Base-by-base conservation (phyloP, 2,797 vertebrate genomes). In the Enteromius anoplus region DNA sequence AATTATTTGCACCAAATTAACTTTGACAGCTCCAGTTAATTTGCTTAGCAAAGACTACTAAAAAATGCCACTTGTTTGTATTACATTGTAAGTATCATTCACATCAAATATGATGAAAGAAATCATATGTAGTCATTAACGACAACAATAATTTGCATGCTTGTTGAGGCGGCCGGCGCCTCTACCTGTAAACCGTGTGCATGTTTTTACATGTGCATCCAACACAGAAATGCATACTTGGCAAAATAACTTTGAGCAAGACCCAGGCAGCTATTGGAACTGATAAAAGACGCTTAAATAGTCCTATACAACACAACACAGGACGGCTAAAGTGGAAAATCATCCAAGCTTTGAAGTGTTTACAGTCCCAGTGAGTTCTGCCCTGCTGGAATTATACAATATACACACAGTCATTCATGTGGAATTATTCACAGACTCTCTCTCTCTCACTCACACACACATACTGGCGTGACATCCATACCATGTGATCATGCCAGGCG, bases 401-500 rank as follows among this genome's bases (percentile, higher is more conserved):
- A 80, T 12, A 80, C 66, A 69, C 49, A 58, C 49, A 80, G 78
- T 60, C 78, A 80, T 71, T 80, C 68, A 71, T 80, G 51, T 80
- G 78, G 78, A 80, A 80, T 71, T 79, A 78, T 64, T 45, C 75
- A 64, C 75, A 78, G 2, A 85, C 78, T 66, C 71, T 73, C 47
- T 65, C 58, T 65, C 73, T n/a, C 86, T 40, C 75, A 51, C 72
- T 81, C 82, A 86, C 89, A 89, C 88, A 86, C 86, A 92, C 81
- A 89, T 79, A 91, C 93, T 92, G 90, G 88, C 92, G 91, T 92
- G 89, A 93, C 92, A 94, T 92, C 91, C 91, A 92, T 91, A 92
- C 92, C 94, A 95, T 95, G 95, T 95, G 95, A 96, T 94, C 93
- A 91, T 87, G 90, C 94, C 92, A 93, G 95, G 94, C 94, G 89